Percentiles rank a stretch among this genome's conserved stretches.
phyloP scores from a whole-genome alignment of 1,140 invertebrate species.

The Magallana angulata region DNA sequence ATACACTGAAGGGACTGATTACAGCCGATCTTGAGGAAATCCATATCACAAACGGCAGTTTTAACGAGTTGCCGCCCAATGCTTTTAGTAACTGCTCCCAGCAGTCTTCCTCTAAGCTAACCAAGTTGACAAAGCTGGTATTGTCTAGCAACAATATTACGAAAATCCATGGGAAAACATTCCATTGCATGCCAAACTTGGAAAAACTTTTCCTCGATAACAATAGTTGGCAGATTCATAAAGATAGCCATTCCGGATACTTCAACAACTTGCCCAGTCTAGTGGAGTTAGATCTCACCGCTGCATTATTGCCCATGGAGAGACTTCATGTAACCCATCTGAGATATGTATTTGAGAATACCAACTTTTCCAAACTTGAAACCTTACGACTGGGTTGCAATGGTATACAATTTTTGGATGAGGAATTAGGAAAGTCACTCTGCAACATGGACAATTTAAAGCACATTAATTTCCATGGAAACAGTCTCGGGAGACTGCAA shows the following conservation, averaged over 20 bases:
- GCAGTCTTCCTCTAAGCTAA: background rate
- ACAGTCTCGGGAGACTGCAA: background rate
- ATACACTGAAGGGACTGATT: background rate
- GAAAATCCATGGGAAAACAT: constrained; percentile 53
- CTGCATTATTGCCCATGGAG: background rate
- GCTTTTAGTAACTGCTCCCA: constrained; percentile 28
- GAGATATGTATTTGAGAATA: background rate
- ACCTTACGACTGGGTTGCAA: constrained; percentile 31
- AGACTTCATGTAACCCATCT: constrained; percentile 25
- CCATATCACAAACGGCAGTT: constrained; percentile 26
- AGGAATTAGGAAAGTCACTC: background rate
- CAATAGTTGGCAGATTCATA: constrained; percentile 50
- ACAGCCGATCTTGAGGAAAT: constrained; percentile 3
- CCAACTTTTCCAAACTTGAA: constrained; percentile 26
- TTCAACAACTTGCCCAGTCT: constrained; percentile 43
- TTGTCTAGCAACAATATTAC: constrained; percentile 50
- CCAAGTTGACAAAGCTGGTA: constrained; percentile 45
- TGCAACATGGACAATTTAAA: constrained; percentile 40
- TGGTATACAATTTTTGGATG: constrained; percentile 33
- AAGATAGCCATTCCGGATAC: constrained; percentile 41
- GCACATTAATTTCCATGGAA: background rate
- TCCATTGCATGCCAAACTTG: constrained; percentile 54
- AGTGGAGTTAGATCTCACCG: constrained; percentile 17
- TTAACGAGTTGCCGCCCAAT: constrained; percentile 40
- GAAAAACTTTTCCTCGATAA: constrained; percentile 46